Evolutionary conservation across 1,140 invertebrate genomes (phyloP), one percentile per base, ranked within the genome.

Genomic region (Drosophila nannoptera): DNA sequence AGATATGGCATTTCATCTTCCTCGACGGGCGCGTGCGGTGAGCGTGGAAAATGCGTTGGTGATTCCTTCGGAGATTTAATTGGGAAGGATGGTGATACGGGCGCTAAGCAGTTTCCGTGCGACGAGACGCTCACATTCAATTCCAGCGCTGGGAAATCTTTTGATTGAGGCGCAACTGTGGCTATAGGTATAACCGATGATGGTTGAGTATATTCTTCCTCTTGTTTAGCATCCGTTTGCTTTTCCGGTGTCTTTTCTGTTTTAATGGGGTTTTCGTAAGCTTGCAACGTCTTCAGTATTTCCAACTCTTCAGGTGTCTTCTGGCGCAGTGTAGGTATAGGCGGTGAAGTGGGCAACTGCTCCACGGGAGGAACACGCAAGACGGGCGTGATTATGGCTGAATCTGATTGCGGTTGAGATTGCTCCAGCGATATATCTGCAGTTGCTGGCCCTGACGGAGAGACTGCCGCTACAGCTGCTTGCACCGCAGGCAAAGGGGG

Each of bases 41-140:
- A 87, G 11, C 58, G 80, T 14, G 87, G 87, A 48, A 88, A 88
- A 33, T 80, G 80, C 0, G 12, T 31, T 2, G 64, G 55, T 9
- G 48, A 53, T 7, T 70, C 80, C 5, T 48, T 59, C 0, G 50
- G 53, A 6, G 56, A 54, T 50, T 70, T 84, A 0, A 88, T 59
- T 0, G 87, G 87, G n/a, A 88, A 88, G 22, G 42, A 46, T 5
- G 87, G 87, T 1, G 87, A 88, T 7, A 22, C 60, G 9, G 78
- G 69, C 12, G 58, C 62, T 12, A 77, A 49, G 4, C 2, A 33
- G 8, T 6, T 12, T 48, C 29, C 53, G 2, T 42, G 56, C 0
- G 46, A 45, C 8, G 56, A 65, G 12, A 29, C 33, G 9, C 29
- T 64, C 32, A 49, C 36, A 43, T 61, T 50, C 0, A 75, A 6